Percentiles rank a stretch among this genome's conserved stretches.
These are phyloP conservation scores for Sus scrofa DNA, from an alignment of 2,113 vertebrate genomes.

Conservation along the genomic window DNA sequence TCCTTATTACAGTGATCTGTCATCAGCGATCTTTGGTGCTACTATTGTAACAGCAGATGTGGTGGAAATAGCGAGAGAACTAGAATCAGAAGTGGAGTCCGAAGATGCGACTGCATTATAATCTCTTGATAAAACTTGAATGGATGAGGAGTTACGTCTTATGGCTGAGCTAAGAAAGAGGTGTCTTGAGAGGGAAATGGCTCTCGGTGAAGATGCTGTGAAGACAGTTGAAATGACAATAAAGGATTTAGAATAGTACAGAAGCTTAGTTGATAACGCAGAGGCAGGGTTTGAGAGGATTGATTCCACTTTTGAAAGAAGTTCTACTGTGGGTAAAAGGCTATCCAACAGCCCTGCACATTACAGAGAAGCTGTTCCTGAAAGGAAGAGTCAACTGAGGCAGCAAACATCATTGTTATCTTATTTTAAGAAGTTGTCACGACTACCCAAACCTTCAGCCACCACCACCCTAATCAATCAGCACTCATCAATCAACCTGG, in stretches of 20 bases:
- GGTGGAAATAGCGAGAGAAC: background rate
- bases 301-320: background rate
- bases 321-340: background rate
- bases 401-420: background rate
- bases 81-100: background rate
- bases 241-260: background rate
- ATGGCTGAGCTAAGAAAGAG: background rate
- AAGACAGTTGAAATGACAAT: background rate
- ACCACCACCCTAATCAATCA: background rate
- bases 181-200: background rate
- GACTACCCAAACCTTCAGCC: background rate
- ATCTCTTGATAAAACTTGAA: background rate
- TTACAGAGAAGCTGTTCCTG: background rate
- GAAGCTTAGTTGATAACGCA: background rate
- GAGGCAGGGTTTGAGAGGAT: background rate
- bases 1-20: background rate
- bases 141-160: background rate
- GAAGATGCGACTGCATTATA: background rate
- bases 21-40: background rate
- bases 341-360: background rate
- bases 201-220: background rate
- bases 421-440: background rate
- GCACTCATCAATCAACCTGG: accelerated
- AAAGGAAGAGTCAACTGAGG: background rate
- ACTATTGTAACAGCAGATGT: background rate